These are phyloP conservation scores for Eupeodes luniger DNA, from an alignment of 2,888 invertebrate genomes.

Conservation along the genomic window DNA sequence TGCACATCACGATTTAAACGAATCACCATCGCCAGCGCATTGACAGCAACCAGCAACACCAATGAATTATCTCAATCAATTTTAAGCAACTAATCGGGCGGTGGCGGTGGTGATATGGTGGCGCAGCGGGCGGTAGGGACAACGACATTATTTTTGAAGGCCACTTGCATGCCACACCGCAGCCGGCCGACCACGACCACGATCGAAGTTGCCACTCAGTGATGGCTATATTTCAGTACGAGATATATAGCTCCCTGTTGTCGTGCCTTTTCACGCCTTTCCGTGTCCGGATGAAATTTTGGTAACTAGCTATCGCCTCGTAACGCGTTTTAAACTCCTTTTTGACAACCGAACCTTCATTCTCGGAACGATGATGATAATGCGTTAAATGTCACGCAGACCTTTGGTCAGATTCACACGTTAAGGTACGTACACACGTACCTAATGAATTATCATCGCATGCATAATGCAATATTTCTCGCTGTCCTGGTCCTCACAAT, in stretches of 20 bases:
- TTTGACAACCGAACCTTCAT: neutral
- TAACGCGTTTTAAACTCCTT: neutral
- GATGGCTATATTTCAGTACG: conserved; percentile 32
- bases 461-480: neutral
- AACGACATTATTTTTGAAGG: conserved; percentile 44
- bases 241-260: conserved; percentile 3
- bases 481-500: conserved; percentile 8
- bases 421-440: conserved; percentile 3
- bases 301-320: neutral
- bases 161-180: conserved; percentile 8
- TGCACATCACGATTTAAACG: conserved; percentile 7
- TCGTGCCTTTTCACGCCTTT: conserved; percentile 33
- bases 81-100: conserved; percentile 54
- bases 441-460: neutral
- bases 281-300: conserved; percentile 12
- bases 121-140: neutral
- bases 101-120: neutral
- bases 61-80: conserved; percentile 56
- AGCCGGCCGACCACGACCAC: conserved; percentile 1
- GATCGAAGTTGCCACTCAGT: neutral
- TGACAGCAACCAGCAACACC: neutral
- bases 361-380: neutral
- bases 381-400: conserved; percentile 24
- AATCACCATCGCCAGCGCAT: neutral
- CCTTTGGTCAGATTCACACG: neutral